Evolutionary conservation across 2,113 vertebrate genomes (phyloP), one percentile per base, ranked within the genome.

Genomic region (Anthoscopus minutus): DNA sequence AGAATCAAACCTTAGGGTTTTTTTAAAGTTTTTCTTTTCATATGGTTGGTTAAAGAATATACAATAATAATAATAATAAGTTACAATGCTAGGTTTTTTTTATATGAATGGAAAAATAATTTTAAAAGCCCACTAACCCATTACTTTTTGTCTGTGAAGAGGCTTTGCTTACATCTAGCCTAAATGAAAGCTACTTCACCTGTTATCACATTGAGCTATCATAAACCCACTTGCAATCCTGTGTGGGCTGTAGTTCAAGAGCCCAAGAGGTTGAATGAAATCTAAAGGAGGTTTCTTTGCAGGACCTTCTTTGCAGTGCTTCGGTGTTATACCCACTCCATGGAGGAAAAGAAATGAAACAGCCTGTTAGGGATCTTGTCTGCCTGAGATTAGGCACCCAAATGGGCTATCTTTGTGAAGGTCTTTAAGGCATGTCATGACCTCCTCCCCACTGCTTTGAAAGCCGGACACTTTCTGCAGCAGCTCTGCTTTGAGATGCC

Each of bases 401-500:
- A 66, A 93, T 0, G 5, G 79, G 70, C 19, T 61, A 1, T 78
- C 89, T 81, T 64, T 89, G 56, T 53, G 57, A 30, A 67, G 78
- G 66, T 88, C 85, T 73, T 51, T 37, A 19, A 67, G 92, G 78
- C 78, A 20, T 74, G 94, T 81, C 73, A 30, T 33, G 81, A 88
- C 90, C 81, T 95, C 65, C 40, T 76, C 61, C 84, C 45, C 53
- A 3, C 13, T 37, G 69, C 88, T 91, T 65, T 87, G 88, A n/a
- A 76, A 76, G 57, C 13, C 1, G 40, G 81, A 25, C 48, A 8
- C 81, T 94, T 56, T n/a, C 19, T 53, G 48, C 57, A 45, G 57
- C 31, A 17, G 48, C 20, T 19, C 81, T 66, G 77, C 65, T 89
- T 48, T 48, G 53, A 89, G 60, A 2, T 42, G 72, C 91, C 82